Conservation (phyloP, 1,140 invertebrate genomes). For the Drosophila watanabei region DNA sequence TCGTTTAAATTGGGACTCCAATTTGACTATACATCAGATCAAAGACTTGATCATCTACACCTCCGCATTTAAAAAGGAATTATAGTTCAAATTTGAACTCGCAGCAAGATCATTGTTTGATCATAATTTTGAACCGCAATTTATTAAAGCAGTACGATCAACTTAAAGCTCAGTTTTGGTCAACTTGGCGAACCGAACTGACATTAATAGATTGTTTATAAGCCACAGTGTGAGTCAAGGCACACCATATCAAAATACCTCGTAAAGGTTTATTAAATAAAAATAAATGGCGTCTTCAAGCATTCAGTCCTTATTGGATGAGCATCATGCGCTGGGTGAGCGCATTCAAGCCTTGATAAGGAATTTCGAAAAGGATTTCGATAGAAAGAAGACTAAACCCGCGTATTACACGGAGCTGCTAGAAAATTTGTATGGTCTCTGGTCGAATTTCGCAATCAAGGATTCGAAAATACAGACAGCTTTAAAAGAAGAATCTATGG, state of each 20-base stretch:
- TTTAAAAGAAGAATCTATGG: background rate
- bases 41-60: too few relatives aligned
- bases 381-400: background rate
- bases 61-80: background rate
- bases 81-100: background rate
- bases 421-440: background rate
- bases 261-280: background rate
- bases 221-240: background rate
- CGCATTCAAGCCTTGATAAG: background rate
- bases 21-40: too few relatives aligned
- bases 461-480: background rate
- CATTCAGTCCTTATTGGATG: background rate
- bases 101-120: background rate
- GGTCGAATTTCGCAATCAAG: background rate
- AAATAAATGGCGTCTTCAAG: background rate
- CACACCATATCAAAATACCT: background rate
- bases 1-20: too few relatives aligned
- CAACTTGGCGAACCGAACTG: background rate
- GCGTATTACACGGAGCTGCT: background rate
- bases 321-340: background rate
- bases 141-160: background rate
- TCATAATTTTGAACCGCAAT: background rate
- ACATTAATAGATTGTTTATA: background rate
- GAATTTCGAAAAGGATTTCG: too few relatives aligned
- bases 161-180: background rate